Conservation (phyloP, 2,113 vertebrate genomes). For the Phasianus colchicus region DNA sequence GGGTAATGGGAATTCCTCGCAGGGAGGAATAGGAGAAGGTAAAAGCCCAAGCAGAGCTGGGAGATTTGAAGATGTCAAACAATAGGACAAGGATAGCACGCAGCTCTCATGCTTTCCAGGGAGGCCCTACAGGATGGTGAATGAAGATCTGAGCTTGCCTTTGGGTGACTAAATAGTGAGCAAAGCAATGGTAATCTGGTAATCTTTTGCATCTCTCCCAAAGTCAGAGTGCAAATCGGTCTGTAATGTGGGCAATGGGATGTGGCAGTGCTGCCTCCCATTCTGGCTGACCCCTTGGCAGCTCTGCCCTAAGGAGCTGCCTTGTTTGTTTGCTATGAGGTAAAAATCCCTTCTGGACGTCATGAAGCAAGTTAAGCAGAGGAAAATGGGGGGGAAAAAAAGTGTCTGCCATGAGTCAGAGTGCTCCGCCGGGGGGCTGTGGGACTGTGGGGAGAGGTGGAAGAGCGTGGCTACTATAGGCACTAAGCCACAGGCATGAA, state of each 20-base stretch:
- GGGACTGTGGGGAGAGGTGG: neutral
- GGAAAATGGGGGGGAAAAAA: neutral
- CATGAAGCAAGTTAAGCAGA: neutral
- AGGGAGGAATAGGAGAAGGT: neutral
- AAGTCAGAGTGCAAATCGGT: neutral
- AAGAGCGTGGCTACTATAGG: neutral
- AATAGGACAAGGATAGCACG: neutral
- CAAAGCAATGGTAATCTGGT: neutral
- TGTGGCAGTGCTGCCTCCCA: neutral
- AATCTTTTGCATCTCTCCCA: neutral
- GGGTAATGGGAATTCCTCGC: neutral
- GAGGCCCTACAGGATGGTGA: neutral
- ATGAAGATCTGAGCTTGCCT: neutral
- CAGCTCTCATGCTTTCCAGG: neutral
- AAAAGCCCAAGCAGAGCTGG: neutral
- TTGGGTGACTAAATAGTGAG: neutral
- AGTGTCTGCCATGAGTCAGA: constrained; percentile 24
- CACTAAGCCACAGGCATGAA: constrained; percentile 62
- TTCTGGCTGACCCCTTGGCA: neutral
- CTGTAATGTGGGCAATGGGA: neutral
- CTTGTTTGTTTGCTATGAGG: constrained; percentile 9
- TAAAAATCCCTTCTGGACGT: neutral
- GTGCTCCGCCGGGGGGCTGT: neutral
- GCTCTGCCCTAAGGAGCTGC: neutral
- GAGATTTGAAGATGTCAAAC: neutral